phyloP scores from a whole-genome alignment of 1,140 invertebrate genomes.

The Tetragnatha versicolor region DNA sequence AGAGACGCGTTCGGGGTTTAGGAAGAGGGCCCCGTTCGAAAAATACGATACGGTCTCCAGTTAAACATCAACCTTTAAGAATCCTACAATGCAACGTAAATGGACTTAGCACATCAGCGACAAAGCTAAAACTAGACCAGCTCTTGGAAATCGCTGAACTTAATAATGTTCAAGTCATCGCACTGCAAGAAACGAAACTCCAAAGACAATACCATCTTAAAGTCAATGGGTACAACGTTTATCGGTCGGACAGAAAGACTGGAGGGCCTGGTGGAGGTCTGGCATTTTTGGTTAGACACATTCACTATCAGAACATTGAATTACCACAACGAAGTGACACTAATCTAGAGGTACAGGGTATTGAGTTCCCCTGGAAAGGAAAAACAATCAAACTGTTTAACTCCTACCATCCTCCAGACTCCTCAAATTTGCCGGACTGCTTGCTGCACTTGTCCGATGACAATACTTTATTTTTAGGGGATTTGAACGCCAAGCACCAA shows the following conservation, averaged over 20 bases:
- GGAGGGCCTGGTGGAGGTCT: background rate
- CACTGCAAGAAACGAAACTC: background rate
- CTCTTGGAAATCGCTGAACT: background rate
- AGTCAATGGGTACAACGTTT: background rate
- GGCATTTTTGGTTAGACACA: background rate
- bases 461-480: background rate
- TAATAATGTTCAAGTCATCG: background rate
- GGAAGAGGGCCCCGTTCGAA: too few species aligned
- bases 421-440: background rate
- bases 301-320: background rate
- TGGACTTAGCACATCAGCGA: background rate
- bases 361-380: background rate
- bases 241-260: background rate
- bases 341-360: slow-evolving; percentile 1
- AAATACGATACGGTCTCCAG: too few species aligned
- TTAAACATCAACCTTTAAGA: too few species aligned
- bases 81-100: background rate
- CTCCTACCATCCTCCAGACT: background rate
- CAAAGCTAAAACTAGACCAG: background rate
- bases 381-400: background rate
- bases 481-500: background rate
- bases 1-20: too few species aligned
- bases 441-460: too few species aligned
- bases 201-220: background rate
- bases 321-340: background rate